Percentiles rank a stretch among this genome's conserved stretches.
Conservation (phyloP, 2,113 vertebrate genomes). For the Hipposideros armiger region DNA sequence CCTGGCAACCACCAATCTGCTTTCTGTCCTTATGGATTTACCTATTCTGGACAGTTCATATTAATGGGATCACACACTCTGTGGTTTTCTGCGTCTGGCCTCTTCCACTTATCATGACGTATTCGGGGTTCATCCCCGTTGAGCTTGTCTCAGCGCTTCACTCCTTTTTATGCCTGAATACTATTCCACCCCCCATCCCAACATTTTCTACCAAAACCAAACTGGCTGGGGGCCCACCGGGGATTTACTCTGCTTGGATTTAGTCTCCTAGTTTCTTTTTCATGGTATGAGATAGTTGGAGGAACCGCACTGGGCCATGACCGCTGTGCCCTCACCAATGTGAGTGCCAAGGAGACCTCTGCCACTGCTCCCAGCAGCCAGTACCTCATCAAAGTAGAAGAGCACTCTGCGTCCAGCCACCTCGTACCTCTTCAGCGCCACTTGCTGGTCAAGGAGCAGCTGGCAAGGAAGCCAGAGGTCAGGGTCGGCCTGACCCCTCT, state of each 20-base stretch:
- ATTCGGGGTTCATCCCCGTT: not conserved
- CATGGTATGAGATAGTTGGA: not conserved
- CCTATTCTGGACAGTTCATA: too few species aligned
- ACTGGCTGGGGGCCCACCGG: not conserved
- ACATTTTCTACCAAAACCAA: not conserved
- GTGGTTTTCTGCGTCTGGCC: not conserved
- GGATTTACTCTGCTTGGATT: not conserved
- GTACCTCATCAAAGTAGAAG: conserved; percentile 97
- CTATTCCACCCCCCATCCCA: too few species aligned
- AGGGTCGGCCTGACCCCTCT: not conserved
- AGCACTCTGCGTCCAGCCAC: conserved; percentile 93
- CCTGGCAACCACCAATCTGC: not conserved
- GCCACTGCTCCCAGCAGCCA: not conserved
- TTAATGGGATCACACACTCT: fast-evolving
- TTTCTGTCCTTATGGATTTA: not conserved
- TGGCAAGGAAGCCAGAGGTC: conserved; percentile 76
- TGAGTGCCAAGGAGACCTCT: not conserved
- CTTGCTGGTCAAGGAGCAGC: conserved; percentile 94
- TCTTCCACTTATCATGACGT: not conserved
- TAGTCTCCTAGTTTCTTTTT: not conserved
- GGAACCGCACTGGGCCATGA: not conserved
- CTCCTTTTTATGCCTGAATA: not conserved
- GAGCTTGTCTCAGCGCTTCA: not conserved
- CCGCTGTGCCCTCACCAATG: not conserved
- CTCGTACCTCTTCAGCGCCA: conserved; percentile 95